phyloP scores from a whole-genome alignment of 1,140 invertebrate genomes.

The Sogatella furcifera region DNA sequence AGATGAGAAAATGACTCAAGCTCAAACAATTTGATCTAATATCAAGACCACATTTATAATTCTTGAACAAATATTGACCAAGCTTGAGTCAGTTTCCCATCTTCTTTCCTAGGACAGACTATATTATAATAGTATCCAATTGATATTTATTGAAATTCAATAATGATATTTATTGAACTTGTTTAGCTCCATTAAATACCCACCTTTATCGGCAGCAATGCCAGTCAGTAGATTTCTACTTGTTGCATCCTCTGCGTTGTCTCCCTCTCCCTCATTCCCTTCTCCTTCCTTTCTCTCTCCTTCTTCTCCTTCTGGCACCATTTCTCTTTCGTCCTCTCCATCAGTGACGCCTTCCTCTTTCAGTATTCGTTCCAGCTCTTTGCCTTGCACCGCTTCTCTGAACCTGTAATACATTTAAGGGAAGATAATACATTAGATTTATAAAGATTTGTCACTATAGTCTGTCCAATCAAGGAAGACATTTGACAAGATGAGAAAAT shows the following conservation, averaged over 20 bases:
- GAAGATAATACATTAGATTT: slow-evolving; percentile 13
- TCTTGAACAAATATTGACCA: too few relatives aligned
- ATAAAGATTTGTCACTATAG: too few relatives aligned
- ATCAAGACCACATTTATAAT: too few relatives aligned
- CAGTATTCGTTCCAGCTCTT: slow-evolving; percentile 60
- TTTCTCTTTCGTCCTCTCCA: slow-evolving; percentile 31
- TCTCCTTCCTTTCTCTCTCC: slow-evolving; percentile 21
- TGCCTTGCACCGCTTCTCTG: slow-evolving; percentile 56
- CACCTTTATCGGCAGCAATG: neutral
- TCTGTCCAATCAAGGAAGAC: too few relatives aligned
- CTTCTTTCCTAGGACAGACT: too few relatives aligned
- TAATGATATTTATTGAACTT: too few relatives aligned
- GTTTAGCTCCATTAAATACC: neutral
- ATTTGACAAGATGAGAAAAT: too few relatives aligned
- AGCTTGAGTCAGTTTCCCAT: too few relatives aligned
- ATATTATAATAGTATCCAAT: too few relatives aligned
- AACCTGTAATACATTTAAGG: slow-evolving; percentile 34
- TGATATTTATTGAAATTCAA: too few relatives aligned
- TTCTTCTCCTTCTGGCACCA: slow-evolving; percentile 24
- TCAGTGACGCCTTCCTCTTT: slow-evolving; percentile 58
- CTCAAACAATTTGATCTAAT: too few relatives aligned
- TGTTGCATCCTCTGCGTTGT: neutral
- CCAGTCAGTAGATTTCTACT: neutral
- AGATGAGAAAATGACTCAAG: too few relatives aligned
- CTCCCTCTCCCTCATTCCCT: neutral